Conservation (phyloP, 2,888 invertebrate genomes). For the Ypsolopha scabrella region DNA sequence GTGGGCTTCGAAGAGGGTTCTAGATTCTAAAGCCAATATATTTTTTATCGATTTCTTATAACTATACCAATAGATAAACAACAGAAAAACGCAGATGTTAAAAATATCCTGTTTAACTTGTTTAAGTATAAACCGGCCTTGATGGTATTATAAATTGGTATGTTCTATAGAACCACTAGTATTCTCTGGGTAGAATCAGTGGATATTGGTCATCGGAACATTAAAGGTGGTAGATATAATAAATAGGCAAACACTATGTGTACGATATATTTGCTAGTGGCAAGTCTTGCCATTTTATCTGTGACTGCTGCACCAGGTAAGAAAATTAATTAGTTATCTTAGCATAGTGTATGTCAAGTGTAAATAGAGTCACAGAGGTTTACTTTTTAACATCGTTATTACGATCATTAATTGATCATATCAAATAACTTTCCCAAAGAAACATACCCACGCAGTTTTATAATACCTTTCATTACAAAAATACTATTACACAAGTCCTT, state of each 20-base stretch:
- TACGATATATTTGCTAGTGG: background rate
- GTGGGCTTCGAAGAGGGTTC: too few species aligned
- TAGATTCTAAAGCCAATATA: too few species aligned
- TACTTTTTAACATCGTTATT: too few species aligned
- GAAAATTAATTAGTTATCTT: background rate
- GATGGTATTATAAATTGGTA: background rate
- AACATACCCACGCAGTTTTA: too few species aligned
- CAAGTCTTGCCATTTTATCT: background rate
- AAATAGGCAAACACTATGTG: background rate
- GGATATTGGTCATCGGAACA: background rate
- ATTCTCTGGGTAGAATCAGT: background rate
- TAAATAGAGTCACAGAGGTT: too few species aligned
- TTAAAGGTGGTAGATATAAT: background rate
- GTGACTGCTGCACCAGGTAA: background rate
- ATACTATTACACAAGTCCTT: too few species aligned
- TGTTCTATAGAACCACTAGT: background rate
- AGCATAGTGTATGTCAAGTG: too few species aligned
- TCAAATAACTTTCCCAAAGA: too few species aligned
- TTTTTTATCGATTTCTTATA: background rate
- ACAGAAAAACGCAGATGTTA: background rate
- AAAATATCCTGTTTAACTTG: slow-evolving; percentile 1
- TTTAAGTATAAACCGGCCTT: background rate
- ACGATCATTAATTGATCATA: too few species aligned
- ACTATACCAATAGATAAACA: background rate
- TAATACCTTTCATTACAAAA: too few species aligned